Evolutionary conservation across 2,797 vertebrate species (phyloP), one percentile per base, ranked within the genome.

Genomic region (Myotis pilosus): DNA sequence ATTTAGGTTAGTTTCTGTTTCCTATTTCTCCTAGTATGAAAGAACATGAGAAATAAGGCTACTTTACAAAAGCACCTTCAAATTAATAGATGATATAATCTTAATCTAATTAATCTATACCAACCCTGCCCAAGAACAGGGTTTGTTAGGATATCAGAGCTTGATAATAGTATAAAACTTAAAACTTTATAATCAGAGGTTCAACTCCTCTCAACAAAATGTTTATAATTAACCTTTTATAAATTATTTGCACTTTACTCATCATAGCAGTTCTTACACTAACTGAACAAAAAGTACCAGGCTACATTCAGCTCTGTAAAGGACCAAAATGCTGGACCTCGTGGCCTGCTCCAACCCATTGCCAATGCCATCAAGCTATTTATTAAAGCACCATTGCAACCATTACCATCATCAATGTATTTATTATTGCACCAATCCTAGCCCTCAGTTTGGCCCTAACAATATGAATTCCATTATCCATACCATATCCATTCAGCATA

Each of bases 1-100:
- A 96, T 98, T 97, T 93, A 84, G 68, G 28, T 64, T 5, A 4
- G 98, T 98, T 98, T 98, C 98, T 98, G 97, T 98, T 95, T 33
- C 0, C 0, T 0, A 1, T 1, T 36, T 33, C 7, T 78, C 49
- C 47, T 60, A 82, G 68, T 68, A 83, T 0, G 20, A 71, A 74
- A 89, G 36, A 23, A 51, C 36, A 41, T 36, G 23, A 79, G 64
- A 53, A 79, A 71, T 13, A 62, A 23, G 36, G 10, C 64, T 62
- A 64, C 44, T 64, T 83, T 44, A 33, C 36, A 44, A 44, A 51
- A 60, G 15, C 1, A 22, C 36, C 10, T 64, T 69, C 15, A 16
- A 33, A 16, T 3, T 51, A 74, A 53, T 44, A 47, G 33, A 78
- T 60, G 10, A 80, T 51, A 71, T 13, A 1, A 85, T 80, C 44